Base-by-base conservation (phyloP, 2,888 invertebrate species). In the Agrochola macilenta region DNA sequence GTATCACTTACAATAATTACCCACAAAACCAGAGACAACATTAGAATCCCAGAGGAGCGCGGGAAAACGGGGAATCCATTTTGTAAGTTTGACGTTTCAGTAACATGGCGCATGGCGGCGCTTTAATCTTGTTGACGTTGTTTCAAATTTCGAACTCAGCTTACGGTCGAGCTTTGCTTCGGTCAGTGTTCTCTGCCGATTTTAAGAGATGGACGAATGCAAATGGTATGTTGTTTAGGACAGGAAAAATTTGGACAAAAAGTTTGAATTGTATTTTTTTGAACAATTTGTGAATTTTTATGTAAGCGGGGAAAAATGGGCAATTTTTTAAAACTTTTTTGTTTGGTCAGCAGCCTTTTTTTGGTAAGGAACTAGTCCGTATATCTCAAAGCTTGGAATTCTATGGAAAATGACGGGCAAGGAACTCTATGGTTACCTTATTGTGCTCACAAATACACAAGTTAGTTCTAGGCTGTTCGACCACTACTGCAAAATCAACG, bases 41-140 rank as follows among this genome's bases (percentile, higher is more conserved):
- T 69, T 88, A 82, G 85, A 91, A 84, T 89, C 90, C 92, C 93
- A 64, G 85, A 88, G 82, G 89, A 87, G 78, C 82, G 83, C 85
- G 89, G 88, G 88, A 87, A 87, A 87, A 82, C 88, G 87, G 93
- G 93, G 95, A 95, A 95, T 95, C 95, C 95, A 93, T 95, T 96
- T 96, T 94, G 93, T 85, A 93, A 96, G 93, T 96, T 96, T 96
- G 96, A 96, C 95, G 91, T 94, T 93, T 90, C 82, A 74, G 73
- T 90, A 94, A 95, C 92, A 94, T 94, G 95, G 94, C 94, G 85
- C 89, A 94, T 93, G 94, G 93, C 92, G 84, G 69, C 89, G 88
- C 84, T 88, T 82, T 95, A 96, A 96, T 96, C 96, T 93, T 93
- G 94, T 96, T 95, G 90, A 52, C 83, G 81, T 91, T 89, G 92